Percentiles rank a stretch among this genome's conserved stretches.
Evolutionary conservation across 92 coral and sea anemone species (phyloP).

Genomic region (Plumapathes pennacea): DNA sequence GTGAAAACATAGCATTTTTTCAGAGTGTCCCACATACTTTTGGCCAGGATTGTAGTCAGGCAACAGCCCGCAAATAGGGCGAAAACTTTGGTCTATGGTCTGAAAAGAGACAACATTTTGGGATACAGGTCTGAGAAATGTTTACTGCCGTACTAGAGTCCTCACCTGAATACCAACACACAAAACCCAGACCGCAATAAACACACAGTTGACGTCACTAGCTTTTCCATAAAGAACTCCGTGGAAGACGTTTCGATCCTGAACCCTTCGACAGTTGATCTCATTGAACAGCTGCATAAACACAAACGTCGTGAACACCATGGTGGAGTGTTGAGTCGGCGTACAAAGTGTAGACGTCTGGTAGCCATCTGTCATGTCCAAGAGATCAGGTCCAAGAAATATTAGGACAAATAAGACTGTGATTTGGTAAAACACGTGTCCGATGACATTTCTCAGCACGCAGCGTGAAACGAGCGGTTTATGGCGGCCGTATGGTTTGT

Average conservation of each 20-base stretch:
- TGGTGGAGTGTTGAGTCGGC: constrained; percentile 84
- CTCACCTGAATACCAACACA: constrained; percentile 67
- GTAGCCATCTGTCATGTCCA: constrained; percentile 79
- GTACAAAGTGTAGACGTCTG: constrained; percentile 62
- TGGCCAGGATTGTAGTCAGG: too few relatives aligned
- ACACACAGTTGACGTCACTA: constrained; percentile 41
- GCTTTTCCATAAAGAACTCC: constrained; percentile 40
- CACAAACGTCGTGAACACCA: constrained; percentile 79
- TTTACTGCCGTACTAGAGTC: too few relatives aligned
- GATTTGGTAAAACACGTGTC: constrained; percentile 67
- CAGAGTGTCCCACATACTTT: too few relatives aligned
- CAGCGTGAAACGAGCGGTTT: constrained; percentile 75
- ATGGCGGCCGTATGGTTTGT: constrained; percentile 76
- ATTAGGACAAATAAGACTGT: constrained; percentile 62
- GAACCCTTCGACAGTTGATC: constrained; percentile 73
- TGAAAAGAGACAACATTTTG: too few relatives aligned
- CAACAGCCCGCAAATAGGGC: too few relatives aligned
- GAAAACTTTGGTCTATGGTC: too few relatives aligned
- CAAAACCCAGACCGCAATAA: constrained; percentile 42
- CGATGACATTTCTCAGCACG: constrained; percentile 70
- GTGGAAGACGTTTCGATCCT: constrained; percentile 73
- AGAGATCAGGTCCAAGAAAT: constrained; percentile 61
- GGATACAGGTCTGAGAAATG: too few relatives aligned
- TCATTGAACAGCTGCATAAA: constrained; percentile 83
- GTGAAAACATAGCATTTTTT: too few relatives aligned